Evolutionary conservation across 2,888 invertebrate species (phyloP).

Genomic region (Syrphus vitripennis): DNA sequence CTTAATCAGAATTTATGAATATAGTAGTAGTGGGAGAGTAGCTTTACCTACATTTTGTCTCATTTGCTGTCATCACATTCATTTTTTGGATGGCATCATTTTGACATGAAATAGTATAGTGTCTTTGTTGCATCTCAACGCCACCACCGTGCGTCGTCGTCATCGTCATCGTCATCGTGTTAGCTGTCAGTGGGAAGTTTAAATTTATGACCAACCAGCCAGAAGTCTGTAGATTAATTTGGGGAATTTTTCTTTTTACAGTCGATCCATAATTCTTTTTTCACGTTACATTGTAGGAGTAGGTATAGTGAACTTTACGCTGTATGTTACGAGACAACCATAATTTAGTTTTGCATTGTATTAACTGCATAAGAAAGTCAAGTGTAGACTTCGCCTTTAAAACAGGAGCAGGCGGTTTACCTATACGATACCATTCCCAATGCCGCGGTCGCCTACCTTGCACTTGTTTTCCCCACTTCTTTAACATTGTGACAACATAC

Average conservation of each 20-base stretch:
- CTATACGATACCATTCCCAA: not conserved
- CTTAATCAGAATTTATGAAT: slow-evolving; percentile 68
- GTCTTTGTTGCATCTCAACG: slow-evolving; percentile 37
- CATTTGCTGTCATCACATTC: slow-evolving; percentile 19
- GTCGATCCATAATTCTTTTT: slow-evolving; percentile 51
- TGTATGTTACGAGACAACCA: not conserved
- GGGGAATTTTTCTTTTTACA: slow-evolving; percentile 61
- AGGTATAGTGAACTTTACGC: not conserved
- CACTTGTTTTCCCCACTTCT: not conserved
- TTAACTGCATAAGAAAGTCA: slow-evolving; percentile 50
- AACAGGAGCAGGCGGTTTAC: slow-evolving; percentile 33
- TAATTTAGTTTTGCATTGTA: slow-evolving; percentile 27
- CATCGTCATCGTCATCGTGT: not conserved
- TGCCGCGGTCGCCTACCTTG: too few relatives aligned
- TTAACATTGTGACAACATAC: not conserved
- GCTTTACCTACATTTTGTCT: not conserved
- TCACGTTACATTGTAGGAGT: slow-evolving; percentile 67
- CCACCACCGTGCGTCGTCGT: not conserved
- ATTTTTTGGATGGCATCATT: slow-evolving; percentile 21
- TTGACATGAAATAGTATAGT: slow-evolving; percentile 66
- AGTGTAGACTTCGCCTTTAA: slow-evolving; percentile 32
- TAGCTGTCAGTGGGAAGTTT: slow-evolving; percentile 47
- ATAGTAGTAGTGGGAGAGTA: not conserved
- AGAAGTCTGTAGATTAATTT: slow-evolving; percentile 76
- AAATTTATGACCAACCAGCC: slow-evolving; percentile 68